These are phyloP conservation scores for Chalcosyrphus nemorum DNA, from an alignment of 2,888 invertebrate genomes.

Conservation along the genomic window DNA sequence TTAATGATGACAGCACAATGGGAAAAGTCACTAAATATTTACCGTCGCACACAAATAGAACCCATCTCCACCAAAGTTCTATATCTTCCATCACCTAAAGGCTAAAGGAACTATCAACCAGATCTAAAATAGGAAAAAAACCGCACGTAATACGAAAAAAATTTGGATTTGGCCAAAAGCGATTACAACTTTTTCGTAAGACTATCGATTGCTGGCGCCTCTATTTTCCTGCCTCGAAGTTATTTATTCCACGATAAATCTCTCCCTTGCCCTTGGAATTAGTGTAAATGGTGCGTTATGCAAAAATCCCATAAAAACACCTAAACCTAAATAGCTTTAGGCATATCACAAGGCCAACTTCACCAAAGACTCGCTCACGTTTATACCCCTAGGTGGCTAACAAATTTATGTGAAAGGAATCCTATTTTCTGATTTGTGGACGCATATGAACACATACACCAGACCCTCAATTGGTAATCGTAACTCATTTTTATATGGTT, in stretches of 20 bases:
- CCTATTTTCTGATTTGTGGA: conserved; percentile 30
- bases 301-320: conserved; percentile 40
- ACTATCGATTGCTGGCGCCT: background rate
- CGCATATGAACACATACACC: conserved; percentile 5
- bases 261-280: conserved; percentile 29
- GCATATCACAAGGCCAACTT: background rate
- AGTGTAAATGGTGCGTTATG: conserved; percentile 45
- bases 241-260: conserved; percentile 20
- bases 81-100: background rate
- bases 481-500: conserved; percentile 60
- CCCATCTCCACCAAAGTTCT: background rate
- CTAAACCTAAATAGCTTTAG: conserved; percentile 21
- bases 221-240: background rate
- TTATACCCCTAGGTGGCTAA: conserved; percentile 38
- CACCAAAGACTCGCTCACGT: background rate
- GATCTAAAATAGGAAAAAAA: background rate
- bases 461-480: conserved; percentile 39
- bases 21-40: too few relatives aligned
- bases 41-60: too few relatives aligned
- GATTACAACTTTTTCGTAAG: conserved; percentile 1
- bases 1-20: too few relatives aligned
- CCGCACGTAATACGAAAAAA: background rate
- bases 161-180: conserved; percentile 1
- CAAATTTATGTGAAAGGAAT: conserved; percentile 49
- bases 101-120: background rate